Evolutionary conservation across 1,140 invertebrate species (phyloP).

Genomic region (Belonocnema kinseyi): DNA sequence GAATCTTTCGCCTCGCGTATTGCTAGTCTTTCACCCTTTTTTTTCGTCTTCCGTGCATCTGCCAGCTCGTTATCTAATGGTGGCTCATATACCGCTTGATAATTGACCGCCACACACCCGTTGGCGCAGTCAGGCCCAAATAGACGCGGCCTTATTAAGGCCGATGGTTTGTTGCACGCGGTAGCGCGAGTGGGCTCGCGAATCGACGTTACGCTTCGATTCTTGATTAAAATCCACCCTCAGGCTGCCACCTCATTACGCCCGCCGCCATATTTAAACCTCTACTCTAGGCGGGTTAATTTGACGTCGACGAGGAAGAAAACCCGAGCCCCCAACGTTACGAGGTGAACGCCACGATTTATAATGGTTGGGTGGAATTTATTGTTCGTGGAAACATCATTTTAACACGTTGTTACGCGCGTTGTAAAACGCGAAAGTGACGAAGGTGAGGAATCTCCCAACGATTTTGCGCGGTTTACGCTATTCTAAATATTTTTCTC

Average conservation of each 20-base stretch:
- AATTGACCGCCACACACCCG: conserved; percentile 69
- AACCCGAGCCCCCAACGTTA: conserved; percentile 33
- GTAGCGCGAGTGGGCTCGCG: conserved; percentile 55
- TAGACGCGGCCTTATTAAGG: conserved; percentile 68
- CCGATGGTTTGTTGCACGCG: conserved; percentile 57
- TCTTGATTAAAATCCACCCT: conserved; percentile 70
- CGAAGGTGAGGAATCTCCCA: conserved; percentile 7
- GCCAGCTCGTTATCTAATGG: conserved; percentile 74
- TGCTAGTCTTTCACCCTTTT: conserved; percentile 29
- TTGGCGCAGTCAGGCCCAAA: conserved; percentile 56
- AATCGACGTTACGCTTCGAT: conserved; percentile 67
- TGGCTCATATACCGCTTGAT: conserved; percentile 66
- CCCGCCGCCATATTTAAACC: conserved; percentile 41
- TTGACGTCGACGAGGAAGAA: conserved; percentile 53
- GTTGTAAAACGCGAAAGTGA: conserved; percentile 23
- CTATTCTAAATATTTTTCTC: neutral
- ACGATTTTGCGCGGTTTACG: neutral
- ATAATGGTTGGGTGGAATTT: conserved; percentile 30
- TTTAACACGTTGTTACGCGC: conserved; percentile 26
- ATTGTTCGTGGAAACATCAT: conserved; percentile 28
- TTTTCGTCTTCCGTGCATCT: conserved; percentile 58
- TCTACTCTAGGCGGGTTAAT: conserved; percentile 52
- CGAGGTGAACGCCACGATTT: neutral
- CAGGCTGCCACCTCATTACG: conserved; percentile 69
- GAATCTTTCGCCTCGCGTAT: conserved; percentile 44